A percentile compares a stretch with the other conserved stretches of the same genome.
Evolutionary conservation across 2,888 invertebrate species (phyloP).

Genomic region (Cryptocephalus moraei): DNA sequence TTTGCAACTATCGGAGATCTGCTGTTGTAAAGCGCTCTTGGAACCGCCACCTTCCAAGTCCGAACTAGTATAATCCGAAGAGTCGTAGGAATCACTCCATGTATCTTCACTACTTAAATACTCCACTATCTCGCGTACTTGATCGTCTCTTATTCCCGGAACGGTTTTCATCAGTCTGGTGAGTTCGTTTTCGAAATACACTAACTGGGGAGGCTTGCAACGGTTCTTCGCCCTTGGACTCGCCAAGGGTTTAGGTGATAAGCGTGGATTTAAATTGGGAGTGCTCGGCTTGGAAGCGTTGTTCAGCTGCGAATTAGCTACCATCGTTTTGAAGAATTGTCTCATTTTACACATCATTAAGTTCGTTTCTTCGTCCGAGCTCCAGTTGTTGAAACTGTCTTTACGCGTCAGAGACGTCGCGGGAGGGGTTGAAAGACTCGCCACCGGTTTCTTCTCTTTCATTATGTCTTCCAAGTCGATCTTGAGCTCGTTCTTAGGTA

Average conservation of each 20-base stretch:
- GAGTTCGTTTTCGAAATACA: slow-evolving; percentile 82
- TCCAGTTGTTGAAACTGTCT: slow-evolving; percentile 90
- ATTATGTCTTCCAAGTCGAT: slow-evolving; percentile 48
- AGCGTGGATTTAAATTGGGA: slow-evolving; percentile 29
- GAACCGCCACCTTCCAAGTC: slow-evolving; percentile 66
- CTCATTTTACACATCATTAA: slow-evolving; percentile 93
- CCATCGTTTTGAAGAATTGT: slow-evolving; percentile 84
- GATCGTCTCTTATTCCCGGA: slow-evolving; percentile 81
- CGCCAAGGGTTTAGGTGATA: slow-evolving; percentile 40
- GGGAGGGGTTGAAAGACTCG: slow-evolving; percentile 32
- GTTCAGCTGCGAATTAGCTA: slow-evolving; percentile 48
- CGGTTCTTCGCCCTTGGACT: slow-evolving; percentile 51
- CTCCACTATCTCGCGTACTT: slow-evolving; percentile 85
- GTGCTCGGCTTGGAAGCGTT: slow-evolving; percentile 44
- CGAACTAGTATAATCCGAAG: slow-evolving; percentile 84
- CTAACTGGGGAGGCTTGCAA: slow-evolving; percentile 73
- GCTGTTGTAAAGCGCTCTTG: slow-evolving; percentile 65
- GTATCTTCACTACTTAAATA: slow-evolving; percentile 87
- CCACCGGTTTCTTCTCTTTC: slow-evolving; percentile 41
- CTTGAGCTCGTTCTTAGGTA: slow-evolving; percentile 28
- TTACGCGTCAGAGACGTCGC: slow-evolving; percentile 62
- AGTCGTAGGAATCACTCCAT: slow-evolving; percentile 89
- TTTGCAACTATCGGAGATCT: slow-evolving; percentile 80
- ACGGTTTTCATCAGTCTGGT: slow-evolving; percentile 89
- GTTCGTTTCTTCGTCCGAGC: slow-evolving; percentile 88